Evolutionary conservation across 2,797 vertebrate species (phyloP).

Genomic region (Notoglanidium macrostoma): DNA sequence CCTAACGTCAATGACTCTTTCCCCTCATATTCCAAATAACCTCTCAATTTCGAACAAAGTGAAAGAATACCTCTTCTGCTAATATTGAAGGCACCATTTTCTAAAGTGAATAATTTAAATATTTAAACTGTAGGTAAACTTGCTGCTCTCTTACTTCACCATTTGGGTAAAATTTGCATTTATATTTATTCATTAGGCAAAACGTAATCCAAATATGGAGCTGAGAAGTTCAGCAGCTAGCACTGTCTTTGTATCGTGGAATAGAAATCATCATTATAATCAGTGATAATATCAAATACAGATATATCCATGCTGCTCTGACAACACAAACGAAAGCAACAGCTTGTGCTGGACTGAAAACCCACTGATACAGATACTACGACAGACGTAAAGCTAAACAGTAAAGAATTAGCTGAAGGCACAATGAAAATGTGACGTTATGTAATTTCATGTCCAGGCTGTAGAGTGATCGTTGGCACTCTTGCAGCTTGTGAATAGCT

Average conservation of each 20-base stretch:
- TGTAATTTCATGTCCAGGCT: conserved; percentile 26
- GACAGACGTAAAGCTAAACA: background rate
- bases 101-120: background rate
- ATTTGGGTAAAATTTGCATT: background rate
- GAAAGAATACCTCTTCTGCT: background rate
- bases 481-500: conserved; percentile 39
- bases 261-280: background rate
- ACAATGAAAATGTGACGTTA: conserved; percentile 41
- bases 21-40: background rate
- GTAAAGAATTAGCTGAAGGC: conserved; percentile 25
- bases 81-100: background rate
- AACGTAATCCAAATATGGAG: background rate
- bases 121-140: background rate
- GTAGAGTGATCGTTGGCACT: conserved; percentile 40
- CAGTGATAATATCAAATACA: background rate
- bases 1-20: background rate
- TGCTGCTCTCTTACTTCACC: background rate
- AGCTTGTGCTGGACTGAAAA: background rate
- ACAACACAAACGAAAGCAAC: background rate
- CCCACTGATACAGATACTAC: background rate
- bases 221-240: background rate
- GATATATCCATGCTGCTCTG: background rate
- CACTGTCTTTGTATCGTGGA: background rate
- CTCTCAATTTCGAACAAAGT: background rate
- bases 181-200: background rate